Conservation (phyloP, 1,140 invertebrate species). For the Panulirus ornatus region DNA sequence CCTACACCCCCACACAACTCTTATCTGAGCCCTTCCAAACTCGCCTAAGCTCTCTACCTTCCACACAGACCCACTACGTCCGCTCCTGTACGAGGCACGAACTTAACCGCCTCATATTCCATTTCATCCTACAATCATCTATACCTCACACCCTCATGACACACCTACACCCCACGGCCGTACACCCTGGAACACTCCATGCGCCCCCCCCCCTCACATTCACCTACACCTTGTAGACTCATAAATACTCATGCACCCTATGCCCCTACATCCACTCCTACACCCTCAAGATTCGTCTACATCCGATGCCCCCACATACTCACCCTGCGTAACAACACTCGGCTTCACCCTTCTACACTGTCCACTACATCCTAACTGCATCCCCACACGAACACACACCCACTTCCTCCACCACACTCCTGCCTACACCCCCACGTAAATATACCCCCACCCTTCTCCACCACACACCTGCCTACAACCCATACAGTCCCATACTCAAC, state of each 20-base stretch:
- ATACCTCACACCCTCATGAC: not conserved
- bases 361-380: not conserved
- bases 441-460: not conserved
- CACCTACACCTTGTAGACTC: not conserved
- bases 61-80: no score
- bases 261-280: not conserved
- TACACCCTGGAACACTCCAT: not conserved
- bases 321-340: not conserved
- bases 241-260: not conserved
- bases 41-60: no score
- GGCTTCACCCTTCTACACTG: not conserved
- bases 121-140: not conserved
- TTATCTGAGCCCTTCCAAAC: no score
- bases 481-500: no score
- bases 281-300: no score
- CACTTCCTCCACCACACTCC: not conserved
- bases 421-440: not conserved
- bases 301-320: not conserved
- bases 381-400: not conserved
- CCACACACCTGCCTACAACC: not conserved
- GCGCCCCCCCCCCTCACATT: not conserved
- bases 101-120: not conserved
- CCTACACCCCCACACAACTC: no score
- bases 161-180: not conserved
- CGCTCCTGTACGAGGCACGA: no score